phyloP scores from a whole-genome alignment of 1,140 invertebrate species.

The Triops cancriformis region DNA sequence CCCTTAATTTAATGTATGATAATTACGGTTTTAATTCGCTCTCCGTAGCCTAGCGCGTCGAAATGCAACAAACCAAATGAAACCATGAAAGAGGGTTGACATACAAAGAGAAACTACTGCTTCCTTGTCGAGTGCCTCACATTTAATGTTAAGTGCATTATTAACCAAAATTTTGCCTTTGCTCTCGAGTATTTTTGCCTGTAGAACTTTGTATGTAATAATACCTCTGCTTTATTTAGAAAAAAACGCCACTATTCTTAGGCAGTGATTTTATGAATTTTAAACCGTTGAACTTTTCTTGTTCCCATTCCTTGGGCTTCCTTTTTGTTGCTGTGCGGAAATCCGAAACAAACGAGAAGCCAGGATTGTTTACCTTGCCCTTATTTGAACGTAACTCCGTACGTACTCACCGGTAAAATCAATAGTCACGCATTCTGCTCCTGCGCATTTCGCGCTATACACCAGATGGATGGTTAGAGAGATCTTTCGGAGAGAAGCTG shows the following conservation, averaged over 20 bases:
- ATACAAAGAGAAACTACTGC: not conserved
- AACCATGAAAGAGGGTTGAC: not conserved
- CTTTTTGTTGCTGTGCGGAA: too few species aligned
- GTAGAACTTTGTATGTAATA: not conserved
- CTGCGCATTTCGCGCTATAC: too few species aligned
- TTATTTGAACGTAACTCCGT: too few species aligned
- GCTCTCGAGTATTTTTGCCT: not conserved
- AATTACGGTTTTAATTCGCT: not conserved
- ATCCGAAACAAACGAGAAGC: too few species aligned
- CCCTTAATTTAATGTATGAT: not conserved
- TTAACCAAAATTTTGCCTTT: not conserved
- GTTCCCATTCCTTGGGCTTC: too few species aligned
- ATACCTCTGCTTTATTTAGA: slow-evolving; percentile 1
- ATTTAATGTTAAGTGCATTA: slow-evolving; percentile 13
- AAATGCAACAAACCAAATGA: not conserved
- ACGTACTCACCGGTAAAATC: too few species aligned
- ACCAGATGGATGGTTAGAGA: too few species aligned
- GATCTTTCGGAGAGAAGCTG: too few species aligned
- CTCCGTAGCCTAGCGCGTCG: not conserved
- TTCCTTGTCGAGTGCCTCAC: slow-evolving; percentile 12
- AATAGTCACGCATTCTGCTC: too few species aligned
- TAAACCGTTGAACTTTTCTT: too few species aligned
- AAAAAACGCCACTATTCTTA: not conserved
- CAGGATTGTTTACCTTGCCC: too few species aligned
- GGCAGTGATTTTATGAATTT: not conserved